Evolutionary conservation across 1,140 invertebrate species (phyloP).

Genomic region (Apocrypta bakeri): DNA sequence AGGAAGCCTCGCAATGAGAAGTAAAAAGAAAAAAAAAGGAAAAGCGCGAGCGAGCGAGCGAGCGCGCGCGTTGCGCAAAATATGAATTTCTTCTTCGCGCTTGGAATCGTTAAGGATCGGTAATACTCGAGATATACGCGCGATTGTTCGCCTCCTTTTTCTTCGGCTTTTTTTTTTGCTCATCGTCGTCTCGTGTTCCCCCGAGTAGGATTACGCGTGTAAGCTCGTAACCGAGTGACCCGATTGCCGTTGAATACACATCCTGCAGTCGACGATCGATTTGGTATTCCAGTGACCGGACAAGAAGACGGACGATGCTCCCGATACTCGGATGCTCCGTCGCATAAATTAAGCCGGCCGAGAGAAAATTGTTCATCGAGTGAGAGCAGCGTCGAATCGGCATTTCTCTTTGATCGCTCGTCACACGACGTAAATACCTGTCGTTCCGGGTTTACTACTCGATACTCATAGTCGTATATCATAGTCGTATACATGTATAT

Average conservation of each 20-base stretch:
- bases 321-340: background rate
- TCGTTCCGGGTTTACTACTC: background rate
- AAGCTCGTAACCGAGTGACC: constrained; percentile 65
- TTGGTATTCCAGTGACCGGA: constrained; percentile 62
- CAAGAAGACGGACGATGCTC: background rate
- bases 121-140: background rate
- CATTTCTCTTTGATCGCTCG: background rate
- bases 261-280: constrained; percentile 54
- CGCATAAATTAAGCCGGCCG: constrained; percentile 8
- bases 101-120: background rate
- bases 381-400: background rate
- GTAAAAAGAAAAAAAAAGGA: background rate
- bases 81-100: background rate
- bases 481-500: too few species aligned
- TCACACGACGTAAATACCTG: background rate
- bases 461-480: background rate
- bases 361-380: constrained; percentile 5
- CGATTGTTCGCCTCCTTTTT: constrained; percentile 9
- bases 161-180: too few species aligned
- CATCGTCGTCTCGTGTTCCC: background rate
- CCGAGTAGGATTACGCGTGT: background rate
- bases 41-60: background rate
- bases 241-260: constrained; percentile 51
- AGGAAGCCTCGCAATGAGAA: background rate
- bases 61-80: background rate